Evolutionary conservation across 92 coral and sea anemone species (phyloP).

Genomic region (Galaxea fascicularis): DNA sequence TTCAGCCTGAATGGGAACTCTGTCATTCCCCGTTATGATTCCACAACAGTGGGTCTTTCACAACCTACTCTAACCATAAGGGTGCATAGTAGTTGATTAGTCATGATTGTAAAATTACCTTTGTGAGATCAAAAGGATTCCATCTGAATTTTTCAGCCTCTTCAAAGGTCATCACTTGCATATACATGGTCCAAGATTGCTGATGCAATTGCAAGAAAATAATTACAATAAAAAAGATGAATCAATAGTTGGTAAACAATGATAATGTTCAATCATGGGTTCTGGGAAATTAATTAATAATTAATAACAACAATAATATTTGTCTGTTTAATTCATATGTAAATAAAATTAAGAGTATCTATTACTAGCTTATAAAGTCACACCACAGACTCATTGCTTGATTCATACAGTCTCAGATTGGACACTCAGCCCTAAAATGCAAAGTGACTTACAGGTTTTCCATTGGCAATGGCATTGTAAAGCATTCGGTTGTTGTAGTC

Average conservation of each 20-base stretch:
- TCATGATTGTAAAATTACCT: conserved; percentile 59
- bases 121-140: conserved; percentile 97
- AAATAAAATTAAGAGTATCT: too few species aligned
- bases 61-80: too few species aligned
- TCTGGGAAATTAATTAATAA: too few species aligned
- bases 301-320: too few species aligned
- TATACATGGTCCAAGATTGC: conserved; percentile 98
- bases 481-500: conserved; percentile 94
- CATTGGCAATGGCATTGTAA: conserved; percentile 89
- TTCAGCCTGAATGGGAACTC: too few species aligned
- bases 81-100: too few species aligned
- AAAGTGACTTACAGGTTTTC: conserved; percentile 79
- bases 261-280: too few species aligned
- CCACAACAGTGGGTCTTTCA: too few species aligned
- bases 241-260: too few species aligned
- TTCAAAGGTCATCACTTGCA: conserved; percentile 97
- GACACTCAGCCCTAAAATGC: not conserved
- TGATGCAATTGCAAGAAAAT: not conserved
- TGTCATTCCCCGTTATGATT: too few species aligned
- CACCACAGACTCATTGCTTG: not conserved
- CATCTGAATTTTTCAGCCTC: conserved; percentile 86
- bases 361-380: not conserved
- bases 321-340: too few species aligned
- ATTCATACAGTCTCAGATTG: not conserved
- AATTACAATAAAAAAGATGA: not conserved